Evolutionary conservation across 1,140 invertebrate genomes (phyloP).

Genomic region (Nasonia giraulti): DNA sequence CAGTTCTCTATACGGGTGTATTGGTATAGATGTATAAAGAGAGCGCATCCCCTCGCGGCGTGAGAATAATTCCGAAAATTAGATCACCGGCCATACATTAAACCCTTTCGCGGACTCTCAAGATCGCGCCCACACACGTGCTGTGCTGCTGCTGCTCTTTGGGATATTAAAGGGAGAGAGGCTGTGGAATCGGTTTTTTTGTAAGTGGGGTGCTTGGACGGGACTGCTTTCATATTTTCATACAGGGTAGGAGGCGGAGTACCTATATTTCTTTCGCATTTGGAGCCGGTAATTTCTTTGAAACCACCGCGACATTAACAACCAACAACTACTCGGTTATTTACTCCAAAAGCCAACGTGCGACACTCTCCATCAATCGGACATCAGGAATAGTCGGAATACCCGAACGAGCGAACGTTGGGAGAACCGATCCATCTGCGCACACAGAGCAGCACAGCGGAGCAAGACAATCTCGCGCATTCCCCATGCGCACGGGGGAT

Average conservation of each 20-base stretch:
- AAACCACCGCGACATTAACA: too few relatives aligned
- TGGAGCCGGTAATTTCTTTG: too few relatives aligned
- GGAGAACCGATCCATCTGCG: background rate
- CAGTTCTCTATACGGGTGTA: background rate
- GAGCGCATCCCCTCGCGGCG: constrained; percentile 45
- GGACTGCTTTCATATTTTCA: constrained; percentile 5
- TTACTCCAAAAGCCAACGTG: background rate
- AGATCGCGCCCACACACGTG: constrained; percentile 26
- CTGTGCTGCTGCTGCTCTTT: background rate
- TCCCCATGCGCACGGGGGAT: constrained; percentile 10
- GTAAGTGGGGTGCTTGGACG: constrained; percentile 5
- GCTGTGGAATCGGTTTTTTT: background rate
- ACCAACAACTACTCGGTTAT: too few relatives aligned
- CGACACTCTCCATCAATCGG: background rate
- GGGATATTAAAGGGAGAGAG: too few relatives aligned
- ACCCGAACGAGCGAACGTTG: background rate
- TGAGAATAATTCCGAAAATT: constrained; percentile 68
- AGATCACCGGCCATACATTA: constrained; percentile 66
- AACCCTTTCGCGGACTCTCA: constrained; percentile 51
- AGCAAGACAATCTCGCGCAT: constrained; percentile 17
- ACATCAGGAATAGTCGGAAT: background rate
- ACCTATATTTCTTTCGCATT: too few relatives aligned
- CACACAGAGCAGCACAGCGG: too few relatives aligned
- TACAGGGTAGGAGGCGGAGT: background rate
- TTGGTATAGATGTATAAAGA: background rate